Percentiles rank a stretch among this genome's conserved stretches.
Evolutionary conservation across 2,888 invertebrate species (phyloP).

Genomic region (Dasypogon diadema): DNA sequence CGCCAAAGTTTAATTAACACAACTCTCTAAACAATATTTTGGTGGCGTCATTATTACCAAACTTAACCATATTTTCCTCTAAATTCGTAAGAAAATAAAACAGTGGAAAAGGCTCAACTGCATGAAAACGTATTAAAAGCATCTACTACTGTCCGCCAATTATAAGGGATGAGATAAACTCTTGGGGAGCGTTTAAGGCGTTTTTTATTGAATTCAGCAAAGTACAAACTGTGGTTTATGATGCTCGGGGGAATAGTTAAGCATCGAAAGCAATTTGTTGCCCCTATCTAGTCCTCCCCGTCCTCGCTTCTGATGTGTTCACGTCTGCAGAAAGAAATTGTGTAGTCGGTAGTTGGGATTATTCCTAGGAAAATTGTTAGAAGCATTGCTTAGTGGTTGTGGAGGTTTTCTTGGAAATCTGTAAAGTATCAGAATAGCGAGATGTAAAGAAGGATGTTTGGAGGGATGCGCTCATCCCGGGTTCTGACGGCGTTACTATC

Average conservation of each 20-base stretch:
- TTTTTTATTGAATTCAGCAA: conserved; percentile 56
- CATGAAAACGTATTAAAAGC: conserved; percentile 23
- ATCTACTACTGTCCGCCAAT: conserved; percentile 51
- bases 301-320: background rate
- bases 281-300: conserved; percentile 16
- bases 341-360: conserved; percentile 4
- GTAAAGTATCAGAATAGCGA: background rate
- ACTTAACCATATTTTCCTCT: conserved; percentile 29
- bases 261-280: conserved; percentile 55
- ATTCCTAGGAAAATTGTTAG: conserved; percentile 15
- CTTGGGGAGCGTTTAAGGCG: conserved; percentile 55
- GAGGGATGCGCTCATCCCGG: conserved; percentile 22
- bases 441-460: background rate
- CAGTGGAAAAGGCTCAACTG: background rate
- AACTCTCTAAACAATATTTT: background rate
- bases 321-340: conserved; percentile 8
- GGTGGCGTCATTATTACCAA: conserved; percentile 16
- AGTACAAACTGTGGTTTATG: conserved; percentile 56
- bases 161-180: conserved; percentile 53
- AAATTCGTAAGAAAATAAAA: background rate
- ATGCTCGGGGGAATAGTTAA: conserved; percentile 54
- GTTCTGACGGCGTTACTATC: conserved; percentile 42
- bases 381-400: conserved; percentile 8
- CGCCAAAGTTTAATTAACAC: conserved; percentile 45
- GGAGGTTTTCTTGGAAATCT: conserved; percentile 10